Evolutionary conservation across 2,113 vertebrate genomes (phyloP).

Genomic region (Junco hyemalis): DNA sequence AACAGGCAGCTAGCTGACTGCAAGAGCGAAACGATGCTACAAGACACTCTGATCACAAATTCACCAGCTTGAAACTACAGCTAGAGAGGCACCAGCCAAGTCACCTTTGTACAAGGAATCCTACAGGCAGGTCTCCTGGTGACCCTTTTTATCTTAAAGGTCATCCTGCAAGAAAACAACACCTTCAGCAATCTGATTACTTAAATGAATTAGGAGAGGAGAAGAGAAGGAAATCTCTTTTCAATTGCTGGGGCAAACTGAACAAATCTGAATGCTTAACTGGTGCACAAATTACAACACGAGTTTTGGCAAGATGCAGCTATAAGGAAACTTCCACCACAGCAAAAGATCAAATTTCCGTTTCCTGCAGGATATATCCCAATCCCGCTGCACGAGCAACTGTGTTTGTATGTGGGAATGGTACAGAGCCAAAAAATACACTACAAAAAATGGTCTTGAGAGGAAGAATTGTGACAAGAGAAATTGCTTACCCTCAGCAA

Average conservation of each 20-base stretch:
- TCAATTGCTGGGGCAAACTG: neutral
- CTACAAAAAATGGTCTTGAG: neutral
- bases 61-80: neutral
- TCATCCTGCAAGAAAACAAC: neutral
- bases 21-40: neutral
- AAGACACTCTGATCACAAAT: neutral
- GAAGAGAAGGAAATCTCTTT: neutral
- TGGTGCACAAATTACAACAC: neutral
- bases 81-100: neutral
- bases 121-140: neutral
- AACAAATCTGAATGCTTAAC: neutral
- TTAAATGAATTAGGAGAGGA: neutral
- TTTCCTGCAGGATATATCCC: constrained; percentile 41
- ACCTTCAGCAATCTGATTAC: neutral
- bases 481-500: constrained; percentile 28
- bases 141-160: neutral
- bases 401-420: neutral
- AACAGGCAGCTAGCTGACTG: neutral
- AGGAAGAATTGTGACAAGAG: constrained; percentile 12
- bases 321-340: constrained; percentile 40
- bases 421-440: neutral
- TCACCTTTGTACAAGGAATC: neutral
- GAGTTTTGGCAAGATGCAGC: constrained; percentile 8
- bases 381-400: neutral
- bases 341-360: constrained; percentile 7